Evolutionary conservation across 2,113 vertebrate species (phyloP).

Genomic region (Gymnobelideus leadbeateri): DNA sequence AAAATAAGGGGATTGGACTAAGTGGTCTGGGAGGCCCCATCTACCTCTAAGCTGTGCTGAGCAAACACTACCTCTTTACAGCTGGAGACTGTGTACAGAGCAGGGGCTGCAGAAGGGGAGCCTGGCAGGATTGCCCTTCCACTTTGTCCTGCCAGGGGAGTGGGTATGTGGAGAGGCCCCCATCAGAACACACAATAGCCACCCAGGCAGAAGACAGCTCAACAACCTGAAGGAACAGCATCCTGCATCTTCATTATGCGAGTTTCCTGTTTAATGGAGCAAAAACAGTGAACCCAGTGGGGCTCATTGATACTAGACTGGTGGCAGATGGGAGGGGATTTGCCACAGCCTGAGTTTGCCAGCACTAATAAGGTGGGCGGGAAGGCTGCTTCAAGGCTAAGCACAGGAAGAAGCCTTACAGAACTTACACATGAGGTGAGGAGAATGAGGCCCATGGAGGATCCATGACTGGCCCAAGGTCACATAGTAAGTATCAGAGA

Average conservation of each 20-base stretch:
- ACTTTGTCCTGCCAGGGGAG: slow-evolving; percentile 33
- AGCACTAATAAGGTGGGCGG: slow-evolving; percentile 46
- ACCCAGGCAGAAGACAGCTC: slow-evolving; percentile 14
- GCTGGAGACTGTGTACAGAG: not conserved
- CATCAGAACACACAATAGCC: slow-evolving; percentile 20
- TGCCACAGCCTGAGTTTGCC: slow-evolving; percentile 24
- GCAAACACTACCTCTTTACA: slow-evolving; percentile 20
- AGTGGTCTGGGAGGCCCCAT: slow-evolving; percentile 12
- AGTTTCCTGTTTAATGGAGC: slow-evolving; percentile 35
- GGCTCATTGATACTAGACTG: slow-evolving; percentile 35
- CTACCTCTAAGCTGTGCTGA: not conserved
- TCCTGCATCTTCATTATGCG: slow-evolving; percentile 52
- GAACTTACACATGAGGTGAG: not conserved
- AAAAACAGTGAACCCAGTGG: not conserved
- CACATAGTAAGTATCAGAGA: not conserved
- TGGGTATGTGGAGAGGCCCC: slow-evolving; percentile 12
- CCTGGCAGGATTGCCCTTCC: slow-evolving; percentile 14
- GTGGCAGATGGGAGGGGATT: slow-evolving; percentile 47
- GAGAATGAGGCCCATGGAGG: not conserved
- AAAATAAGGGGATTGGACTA: not conserved
- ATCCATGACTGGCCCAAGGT: not conserved
- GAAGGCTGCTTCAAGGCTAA: slow-evolving; percentile 40
- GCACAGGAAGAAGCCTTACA: not conserved
- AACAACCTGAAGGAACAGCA: slow-evolving; percentile 45
- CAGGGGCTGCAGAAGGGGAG: slow-evolving; percentile 15